Evolutionary conservation across 1,140 invertebrate species (phyloP), one percentile per base, ranked within the genome.

Genomic region (Lysiphlebus fabarum): DNA sequence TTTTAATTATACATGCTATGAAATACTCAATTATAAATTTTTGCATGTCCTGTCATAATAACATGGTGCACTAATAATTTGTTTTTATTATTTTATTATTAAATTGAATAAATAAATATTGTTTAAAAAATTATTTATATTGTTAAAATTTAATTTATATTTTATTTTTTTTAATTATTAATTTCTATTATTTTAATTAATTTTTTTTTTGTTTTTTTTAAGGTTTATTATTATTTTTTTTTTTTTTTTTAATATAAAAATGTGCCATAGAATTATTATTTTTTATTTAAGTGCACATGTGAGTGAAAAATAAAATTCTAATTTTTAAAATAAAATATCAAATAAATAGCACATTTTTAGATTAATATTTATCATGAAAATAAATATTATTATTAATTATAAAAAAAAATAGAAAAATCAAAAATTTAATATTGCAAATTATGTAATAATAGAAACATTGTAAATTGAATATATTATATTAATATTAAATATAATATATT

Each of bases 391-490:
- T 26, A 6, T 11, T 37, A 14, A 51, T 33, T 7, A 36, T 34
- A 34, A 49, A 49, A 49, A 48, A 48, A 10, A 7, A 49, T 9
- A 42, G 42, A 44, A 17, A 36, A 47, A 49, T n/a, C 5, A 36
- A 47, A 8, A 17, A 26, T 9, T 44, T 37, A 53, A 12, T 48
- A 59, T 36, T 45, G 49, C 45, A 53, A 60, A n/a, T 26, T 61
- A 61, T 69, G 67, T 74, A 71, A 66, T 64, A 67, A 69, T 72
- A 75, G 63, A 34, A 65, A 70, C 73, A 69, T 71, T 75, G 72
- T 76, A 74, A 75, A 72, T 69, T 65, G 61, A 74, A 62, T 74
- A 74, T 65, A 73, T 60, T 70, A 75, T 65, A 36, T 51, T 38
- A 49, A 17, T 37, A 72, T 70, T 71, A 62, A 64, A 71, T 68